Percentiles rank a stretch among this genome's conserved stretches.
Evolutionary conservation across 37 sponge, comb jelly and placozoan genomes (phyloP).

Genomic region (Hexactinellida sp.): DNA sequence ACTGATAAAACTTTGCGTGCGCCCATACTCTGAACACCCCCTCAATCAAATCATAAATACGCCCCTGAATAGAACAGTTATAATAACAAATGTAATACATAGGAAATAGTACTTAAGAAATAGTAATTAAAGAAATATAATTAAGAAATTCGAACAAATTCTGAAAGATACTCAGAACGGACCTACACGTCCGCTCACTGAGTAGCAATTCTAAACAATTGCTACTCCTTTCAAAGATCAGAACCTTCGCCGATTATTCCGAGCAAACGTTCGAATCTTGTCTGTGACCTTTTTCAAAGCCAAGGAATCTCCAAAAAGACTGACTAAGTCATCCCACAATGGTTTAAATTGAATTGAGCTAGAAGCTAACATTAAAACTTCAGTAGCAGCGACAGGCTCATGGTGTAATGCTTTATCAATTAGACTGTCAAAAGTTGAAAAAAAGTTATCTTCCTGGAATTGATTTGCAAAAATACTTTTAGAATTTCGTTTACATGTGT

Average conservation of each 20-base stretch:
- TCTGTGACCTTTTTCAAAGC: not conserved
- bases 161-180: too few species aligned
- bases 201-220: too few species aligned
- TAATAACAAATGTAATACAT: too few species aligned
- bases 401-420: not conserved
- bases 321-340: not conserved
- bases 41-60: too few species aligned
- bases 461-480: not conserved
- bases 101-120: too few species aligned
- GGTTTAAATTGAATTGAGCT: not conserved
- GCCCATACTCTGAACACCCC: too few species aligned
- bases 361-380: not conserved
- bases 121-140: too few species aligned
- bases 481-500: not conserved
- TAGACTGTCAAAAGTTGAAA: not conserved
- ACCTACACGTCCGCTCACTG: too few species aligned
- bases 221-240: too few species aligned
- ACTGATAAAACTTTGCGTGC: too few species aligned
- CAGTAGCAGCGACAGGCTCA: not conserved
- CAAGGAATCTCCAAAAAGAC: not conserved
- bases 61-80: too few species aligned
- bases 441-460: not conserved
- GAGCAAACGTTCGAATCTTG: conserved; percentile 11
- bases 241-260: not conserved
- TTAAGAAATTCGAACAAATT: too few species aligned